A percentile compares a stretch with the other conserved stretches of the same genome.
These are phyloP conservation scores for Rhyzopertha dominica DNA, from an alignment of 1,140 invertebrate genomes.

Conservation along the genomic window DNA sequence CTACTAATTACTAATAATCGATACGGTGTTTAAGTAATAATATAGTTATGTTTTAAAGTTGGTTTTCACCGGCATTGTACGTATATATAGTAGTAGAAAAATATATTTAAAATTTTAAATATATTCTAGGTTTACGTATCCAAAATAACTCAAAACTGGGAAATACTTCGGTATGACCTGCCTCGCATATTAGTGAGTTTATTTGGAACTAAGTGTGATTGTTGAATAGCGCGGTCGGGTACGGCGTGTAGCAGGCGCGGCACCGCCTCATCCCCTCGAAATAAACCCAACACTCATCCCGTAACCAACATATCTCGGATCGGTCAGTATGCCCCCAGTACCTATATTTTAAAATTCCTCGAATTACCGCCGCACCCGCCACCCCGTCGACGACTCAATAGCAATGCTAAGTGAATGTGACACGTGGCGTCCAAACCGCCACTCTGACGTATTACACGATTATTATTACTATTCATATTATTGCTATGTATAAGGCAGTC, in stretches of 20 bases:
- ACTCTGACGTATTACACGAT: conserved; percentile 45
- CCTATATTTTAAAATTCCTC: too few relatives aligned
- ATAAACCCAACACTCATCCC: not conserved
- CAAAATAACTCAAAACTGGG: conserved; percentile 66
- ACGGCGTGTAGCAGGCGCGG: conserved; percentile 20
- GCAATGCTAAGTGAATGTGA: conserved; percentile 45
- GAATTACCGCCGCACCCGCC: conserved; percentile 25
- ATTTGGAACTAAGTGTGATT: conserved; percentile 67
- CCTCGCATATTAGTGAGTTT: conserved; percentile 66
- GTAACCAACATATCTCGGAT: conserved; percentile 6
- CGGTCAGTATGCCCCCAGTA: too few relatives aligned
- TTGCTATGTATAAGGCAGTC: conserved; percentile 37
- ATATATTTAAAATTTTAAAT: conserved; percentile 49
- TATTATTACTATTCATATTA: conserved; percentile 49
- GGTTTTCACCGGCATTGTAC: conserved; percentile 45
- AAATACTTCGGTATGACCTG: conserved; percentile 58
- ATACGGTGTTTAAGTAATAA: conserved; percentile 47
- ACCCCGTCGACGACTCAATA: conserved; percentile 24
- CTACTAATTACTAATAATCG: conserved; percentile 51
- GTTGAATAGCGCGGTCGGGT: conserved; percentile 48
- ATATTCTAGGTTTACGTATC: conserved; percentile 56
- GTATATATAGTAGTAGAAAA: conserved; percentile 47
- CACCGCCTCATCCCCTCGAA: conserved; percentile 4
- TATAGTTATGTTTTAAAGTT: conserved; percentile 48
- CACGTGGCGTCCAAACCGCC: conserved; percentile 29